phyloP scores from a whole-genome alignment of 2,113 vertebrate genomes.

The Bufo bufo region DNA sequence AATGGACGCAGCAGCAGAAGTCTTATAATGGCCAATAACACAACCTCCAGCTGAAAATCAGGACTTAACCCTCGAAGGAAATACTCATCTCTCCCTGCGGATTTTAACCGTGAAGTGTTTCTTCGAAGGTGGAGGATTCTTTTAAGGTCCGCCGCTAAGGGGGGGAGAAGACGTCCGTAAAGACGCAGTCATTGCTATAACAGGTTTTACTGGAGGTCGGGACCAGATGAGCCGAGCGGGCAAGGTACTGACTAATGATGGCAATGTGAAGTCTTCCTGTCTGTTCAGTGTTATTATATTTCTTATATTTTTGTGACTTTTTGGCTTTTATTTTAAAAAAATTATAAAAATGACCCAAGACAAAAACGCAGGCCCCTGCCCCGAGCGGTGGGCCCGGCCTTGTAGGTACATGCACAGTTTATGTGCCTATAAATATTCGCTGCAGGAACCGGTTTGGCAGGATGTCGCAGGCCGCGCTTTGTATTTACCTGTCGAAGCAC shows the following conservation, averaged over 20 bases:
- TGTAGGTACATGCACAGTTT: neutral
- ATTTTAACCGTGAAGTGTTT: too few species aligned
- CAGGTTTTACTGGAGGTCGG: neutral
- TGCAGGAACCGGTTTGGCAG: constrained; percentile 47
- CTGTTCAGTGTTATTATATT: too few species aligned
- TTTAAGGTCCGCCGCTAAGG: neutral
- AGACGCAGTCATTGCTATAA: neutral
- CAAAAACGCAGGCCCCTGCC: too few species aligned
- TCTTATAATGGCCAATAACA: neutral
- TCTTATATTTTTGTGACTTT: too few species aligned
- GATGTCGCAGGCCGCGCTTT: neutral
- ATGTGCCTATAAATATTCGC: neutral
- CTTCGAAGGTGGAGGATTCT: neutral
- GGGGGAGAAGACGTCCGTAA: neutral
- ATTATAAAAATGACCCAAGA: too few species aligned
- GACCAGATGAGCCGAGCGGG: neutral
- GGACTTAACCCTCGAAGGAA: neutral
- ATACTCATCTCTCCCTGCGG: neutral
- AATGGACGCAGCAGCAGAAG: too few species aligned
- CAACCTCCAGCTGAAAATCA: neutral
- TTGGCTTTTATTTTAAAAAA: too few species aligned
- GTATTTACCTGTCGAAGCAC: neutral
- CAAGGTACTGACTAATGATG: neutral
- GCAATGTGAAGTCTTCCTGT: too few species aligned
- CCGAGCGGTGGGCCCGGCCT: neutral